Evolutionary conservation across 2,888 invertebrate species (phyloP).

Genomic region (Melikaiella ostensackeni): DNA sequence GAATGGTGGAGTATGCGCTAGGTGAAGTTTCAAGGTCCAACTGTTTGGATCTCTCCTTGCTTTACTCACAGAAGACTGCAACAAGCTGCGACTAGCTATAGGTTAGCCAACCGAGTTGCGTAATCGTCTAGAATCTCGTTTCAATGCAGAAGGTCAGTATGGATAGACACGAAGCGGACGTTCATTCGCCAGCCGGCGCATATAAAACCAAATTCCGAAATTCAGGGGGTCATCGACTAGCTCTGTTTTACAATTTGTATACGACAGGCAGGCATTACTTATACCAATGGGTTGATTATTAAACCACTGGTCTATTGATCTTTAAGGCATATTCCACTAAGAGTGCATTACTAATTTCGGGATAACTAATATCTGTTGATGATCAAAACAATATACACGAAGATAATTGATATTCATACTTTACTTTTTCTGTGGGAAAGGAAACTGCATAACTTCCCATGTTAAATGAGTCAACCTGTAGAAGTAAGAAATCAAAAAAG

Average conservation of each 20-base stretch:
- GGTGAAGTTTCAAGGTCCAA: constrained; percentile 51
- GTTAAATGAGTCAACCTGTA: too few relatives aligned
- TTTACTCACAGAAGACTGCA: constrained; percentile 35
- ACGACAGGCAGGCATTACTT: not conserved
- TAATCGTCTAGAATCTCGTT: constrained; percentile 47
- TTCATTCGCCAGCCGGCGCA: not conserved
- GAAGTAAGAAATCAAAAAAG: too few relatives aligned
- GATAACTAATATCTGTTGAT: too few relatives aligned
- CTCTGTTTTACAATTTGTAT: not conserved
- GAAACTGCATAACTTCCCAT: too few relatives aligned
- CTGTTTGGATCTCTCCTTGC: constrained; percentile 50
- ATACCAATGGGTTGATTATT: not conserved
- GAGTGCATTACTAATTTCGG: too few relatives aligned
- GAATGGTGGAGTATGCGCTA: constrained; percentile 40
- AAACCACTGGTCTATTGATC: not conserved
- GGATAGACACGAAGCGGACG: constrained; percentile 41
- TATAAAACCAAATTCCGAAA: not conserved
- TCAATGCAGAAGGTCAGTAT: constrained; percentile 48
- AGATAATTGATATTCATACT: too few relatives aligned
- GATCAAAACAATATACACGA: too few relatives aligned
- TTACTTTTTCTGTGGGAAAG: too few relatives aligned
- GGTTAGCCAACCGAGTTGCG: constrained; percentile 52
- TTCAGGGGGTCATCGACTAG: constrained; percentile 20
- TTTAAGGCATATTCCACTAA: not conserved
- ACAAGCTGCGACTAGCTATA: constrained; percentile 42